A percentile compares a stretch with the other conserved stretches of the same genome.
Evolutionary conservation across 2,797 vertebrate species (phyloP).

Genomic region (Gymnodraco acuticeps): DNA sequence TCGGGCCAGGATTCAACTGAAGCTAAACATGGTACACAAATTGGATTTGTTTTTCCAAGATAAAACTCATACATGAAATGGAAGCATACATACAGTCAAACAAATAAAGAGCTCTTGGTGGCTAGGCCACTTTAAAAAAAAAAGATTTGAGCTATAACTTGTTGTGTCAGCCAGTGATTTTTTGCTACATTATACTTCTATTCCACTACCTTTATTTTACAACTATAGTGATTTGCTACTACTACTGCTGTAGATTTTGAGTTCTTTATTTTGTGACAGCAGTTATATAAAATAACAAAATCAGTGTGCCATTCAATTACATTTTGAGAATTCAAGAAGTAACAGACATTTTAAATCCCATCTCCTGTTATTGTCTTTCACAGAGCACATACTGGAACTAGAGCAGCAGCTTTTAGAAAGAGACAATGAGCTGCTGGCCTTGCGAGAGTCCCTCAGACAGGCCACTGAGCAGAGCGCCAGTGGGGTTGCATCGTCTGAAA

Average conservation of each 20-base stretch:
- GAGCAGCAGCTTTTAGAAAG: constrained; percentile 80
- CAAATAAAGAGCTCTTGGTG: neutral
- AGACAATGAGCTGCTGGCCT: constrained; percentile 72
- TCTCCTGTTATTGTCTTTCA: constrained; percentile 21
- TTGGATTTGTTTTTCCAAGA: constrained; percentile 16
- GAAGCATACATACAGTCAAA: neutral
- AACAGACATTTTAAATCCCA: neutral
- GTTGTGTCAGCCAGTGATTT: neutral
- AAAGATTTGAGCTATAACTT: neutral
- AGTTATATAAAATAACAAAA: no score
- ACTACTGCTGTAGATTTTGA: no score
- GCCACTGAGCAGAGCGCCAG: constrained; percentile 41
- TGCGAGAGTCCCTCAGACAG: constrained; percentile 69
- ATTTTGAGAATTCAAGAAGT: no score
- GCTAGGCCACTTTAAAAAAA: neutral
- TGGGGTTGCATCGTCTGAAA: constrained; percentile 41
- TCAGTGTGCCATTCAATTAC: no score
- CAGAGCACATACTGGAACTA: constrained; percentile 66
- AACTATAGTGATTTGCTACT: neutral
- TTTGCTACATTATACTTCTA: neutral
- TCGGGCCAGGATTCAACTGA: constrained; percentile 61
- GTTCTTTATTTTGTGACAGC: no score
- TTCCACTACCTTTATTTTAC: neutral
- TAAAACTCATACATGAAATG: neutral
- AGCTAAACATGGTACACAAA: constrained; percentile 70